A percentile compares a stretch with the other conserved stretches of the same genome.
These are phyloP conservation scores for Caenorhabditis plicata DNA, from an alignment of 2,888 invertebrate species.

Conservation along the genomic window DNA sequence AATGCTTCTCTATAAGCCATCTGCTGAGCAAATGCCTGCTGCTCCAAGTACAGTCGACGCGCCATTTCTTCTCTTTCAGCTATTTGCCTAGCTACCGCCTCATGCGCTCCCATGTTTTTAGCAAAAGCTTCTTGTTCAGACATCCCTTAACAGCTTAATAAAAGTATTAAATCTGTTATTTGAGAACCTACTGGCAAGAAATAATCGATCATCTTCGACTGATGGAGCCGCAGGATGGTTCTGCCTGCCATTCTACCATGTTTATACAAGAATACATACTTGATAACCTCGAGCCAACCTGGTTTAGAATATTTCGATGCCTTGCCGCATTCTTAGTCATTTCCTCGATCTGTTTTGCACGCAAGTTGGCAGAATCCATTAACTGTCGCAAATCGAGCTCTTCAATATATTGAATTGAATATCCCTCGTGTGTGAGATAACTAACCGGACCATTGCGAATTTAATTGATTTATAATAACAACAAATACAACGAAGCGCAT, in stretches of 20 bases:
- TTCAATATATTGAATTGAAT: not conserved
- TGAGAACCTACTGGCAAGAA: conserved; percentile 18
- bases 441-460: conserved; percentile 19
- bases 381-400: conserved; percentile 18
- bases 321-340: conserved; percentile 36
- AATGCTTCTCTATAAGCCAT: no score
- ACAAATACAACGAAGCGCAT: no score
- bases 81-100: conserved; percentile 8
- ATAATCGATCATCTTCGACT: conserved; percentile 29
- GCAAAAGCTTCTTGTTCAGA: conserved; percentile 25
- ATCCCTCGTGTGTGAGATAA: not conserved
- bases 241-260: not conserved
- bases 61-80: conserved; percentile 12
- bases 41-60: no score
- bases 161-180: not conserved
- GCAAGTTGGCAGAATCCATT: conserved; percentile 11
- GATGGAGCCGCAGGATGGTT: conserved; percentile 11
- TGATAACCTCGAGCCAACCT: not conserved
- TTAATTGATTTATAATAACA: not conserved
- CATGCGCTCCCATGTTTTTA: conserved; percentile 17
- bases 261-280: not conserved
- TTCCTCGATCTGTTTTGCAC: conserved; percentile 18
- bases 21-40: no score
- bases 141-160: conserved; percentile 15
- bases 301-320: conserved; percentile 12